phyloP scores from a whole-genome alignment of 2,888 invertebrate species.

The Spialia ferax region DNA sequence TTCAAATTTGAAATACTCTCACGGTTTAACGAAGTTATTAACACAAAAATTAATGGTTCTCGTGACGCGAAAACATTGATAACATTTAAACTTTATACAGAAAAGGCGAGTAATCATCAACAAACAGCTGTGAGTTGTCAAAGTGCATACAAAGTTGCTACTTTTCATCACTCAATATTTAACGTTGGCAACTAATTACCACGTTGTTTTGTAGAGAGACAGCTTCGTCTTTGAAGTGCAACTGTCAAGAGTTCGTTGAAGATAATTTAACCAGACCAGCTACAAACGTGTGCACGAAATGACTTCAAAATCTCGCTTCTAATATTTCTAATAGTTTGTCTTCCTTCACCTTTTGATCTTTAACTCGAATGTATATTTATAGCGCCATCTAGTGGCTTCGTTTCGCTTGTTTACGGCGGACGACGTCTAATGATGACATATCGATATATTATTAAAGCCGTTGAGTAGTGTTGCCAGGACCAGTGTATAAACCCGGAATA shows the following conservation, averaged over 20 bases:
- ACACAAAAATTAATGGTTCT: constrained; percentile 11
- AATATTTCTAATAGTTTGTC: constrained; percentile 49
- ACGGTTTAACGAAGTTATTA: constrained; percentile 3
- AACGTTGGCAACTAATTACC: constrained; percentile 56
- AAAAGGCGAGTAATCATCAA: constrained; percentile 25
- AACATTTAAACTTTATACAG: constrained; percentile 8
- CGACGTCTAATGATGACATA: constrained; percentile 42
- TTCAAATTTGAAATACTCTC: too few relatives aligned
- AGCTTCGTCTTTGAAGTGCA: constrained; percentile 60
- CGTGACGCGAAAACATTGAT: constrained; percentile 6
- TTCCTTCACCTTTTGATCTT: constrained; percentile 54
- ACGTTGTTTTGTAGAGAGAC: constrained; percentile 41
- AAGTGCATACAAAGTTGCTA: constrained; percentile 39
- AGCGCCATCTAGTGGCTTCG: constrained; percentile 34
- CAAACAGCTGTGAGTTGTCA: constrained; percentile 19
- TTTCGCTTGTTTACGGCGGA: constrained; percentile 35
- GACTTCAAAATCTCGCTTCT: constrained; percentile 47
- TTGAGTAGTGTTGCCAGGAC: not conserved
- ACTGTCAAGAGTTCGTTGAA: constrained; percentile 57
- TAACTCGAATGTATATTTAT: constrained; percentile 43
- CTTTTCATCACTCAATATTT: constrained; percentile 53
- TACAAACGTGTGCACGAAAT: constrained; percentile 38
- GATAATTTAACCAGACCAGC: constrained; percentile 60
- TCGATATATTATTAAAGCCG: constrained; percentile 26
- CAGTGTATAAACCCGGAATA: not conserved